Evolutionary conservation across 2,113 vertebrate species (phyloP), one percentile per base, ranked within the genome.

Genomic region (Pampusana beccarii): DNA sequence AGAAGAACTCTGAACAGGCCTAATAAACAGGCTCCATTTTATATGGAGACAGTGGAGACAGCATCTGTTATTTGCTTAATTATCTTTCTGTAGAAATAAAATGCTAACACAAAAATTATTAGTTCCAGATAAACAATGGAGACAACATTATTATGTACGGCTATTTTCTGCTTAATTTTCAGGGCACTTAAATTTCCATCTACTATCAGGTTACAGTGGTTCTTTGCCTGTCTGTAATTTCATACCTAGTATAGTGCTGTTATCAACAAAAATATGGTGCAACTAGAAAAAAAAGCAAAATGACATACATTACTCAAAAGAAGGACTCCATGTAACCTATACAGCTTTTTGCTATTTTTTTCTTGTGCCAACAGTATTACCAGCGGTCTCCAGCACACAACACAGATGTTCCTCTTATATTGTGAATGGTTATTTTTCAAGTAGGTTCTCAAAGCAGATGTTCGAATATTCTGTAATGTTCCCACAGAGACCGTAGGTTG

Each of bases 391-490:
- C 31, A 80, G 71, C 33, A 60, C 2, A 5, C 60, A 93, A 61
- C 70, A 73, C 79, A 92, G 50, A 92, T 86, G 58, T 54, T 94
- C 33, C 69, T 67, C 25, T 57, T 72, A 19, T 60, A 11, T 13
- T 61, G n/a, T 64, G 53, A 57, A 28, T 48, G 69, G 72, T 75
- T 84, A 92, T 88, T 92, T 93, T 93, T 88, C 80, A 89, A 93
- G 80, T 5, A 46, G 60, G n/a, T 89, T 95, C 82, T 67, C 75
- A 75, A 85, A 95, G 75, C 90, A 93, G 79, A 90, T 86, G 85
- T 74, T 93, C 51, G 83, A 85, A 86, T 92, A 90, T 40, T 93
- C 64, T 80, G 17, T 61, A 79, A 84, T 2, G 0, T 62, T 89
- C 50, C 75, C 78, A 60, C 34, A 88, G 82, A 85, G 80, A 77